Base-by-base conservation (phyloP, 2,797 vertebrate species). In the Peromyscus aztecus region DNA sequence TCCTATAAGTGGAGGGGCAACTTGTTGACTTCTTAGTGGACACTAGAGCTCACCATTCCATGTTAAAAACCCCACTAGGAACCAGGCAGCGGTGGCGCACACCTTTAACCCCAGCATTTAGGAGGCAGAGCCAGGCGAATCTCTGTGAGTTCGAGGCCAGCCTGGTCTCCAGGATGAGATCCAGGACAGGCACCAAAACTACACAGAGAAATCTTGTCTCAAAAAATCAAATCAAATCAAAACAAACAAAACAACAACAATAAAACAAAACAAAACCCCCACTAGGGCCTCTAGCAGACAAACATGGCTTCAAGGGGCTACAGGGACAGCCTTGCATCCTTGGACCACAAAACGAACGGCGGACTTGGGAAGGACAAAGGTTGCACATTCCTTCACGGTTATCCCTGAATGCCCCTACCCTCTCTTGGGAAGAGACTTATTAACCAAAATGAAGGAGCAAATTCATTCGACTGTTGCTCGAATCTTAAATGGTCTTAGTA, bases 11-110 rank as follows among this genome's bases (percentile, higher is more conserved):
- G 65, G 34, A 19, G 16, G 16, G 65, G 14, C 34, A 69, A n/a
- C 65, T 16, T n/a, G 16, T 8, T 69, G 65, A n/a, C 34, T 17
- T n/a, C 31, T 34, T n/a, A n/a, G 31, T 69, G 65, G 34, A n/a
- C 14, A n/a, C 65, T 16, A 17, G 34, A 69, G 31, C 7, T n/a
- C 34, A 69, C 34, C 65, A n/a, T n/a, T 69, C 34, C 65, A n/a
- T 19, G 65, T 34, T n/a, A n/a, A 8, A 67, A 69, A n/a, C 34
- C 6, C 17, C 13, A 69, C 16, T 69, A n/a, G 65, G 52, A 65
- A 29, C 13, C 4, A 31, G 63, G 63, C 4, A 0, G 4, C 3
- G 0, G 29, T 67, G 29, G 29, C 12, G 2, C 63, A 67, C 13
- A 1, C 31, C 63, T 67, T 67, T 34, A 67, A 34, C 14, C 63